These are phyloP conservation scores for Bungarus multicinctus DNA, from an alignment of 2,113 vertebrate genomes.

Conservation along the genomic window DNA sequence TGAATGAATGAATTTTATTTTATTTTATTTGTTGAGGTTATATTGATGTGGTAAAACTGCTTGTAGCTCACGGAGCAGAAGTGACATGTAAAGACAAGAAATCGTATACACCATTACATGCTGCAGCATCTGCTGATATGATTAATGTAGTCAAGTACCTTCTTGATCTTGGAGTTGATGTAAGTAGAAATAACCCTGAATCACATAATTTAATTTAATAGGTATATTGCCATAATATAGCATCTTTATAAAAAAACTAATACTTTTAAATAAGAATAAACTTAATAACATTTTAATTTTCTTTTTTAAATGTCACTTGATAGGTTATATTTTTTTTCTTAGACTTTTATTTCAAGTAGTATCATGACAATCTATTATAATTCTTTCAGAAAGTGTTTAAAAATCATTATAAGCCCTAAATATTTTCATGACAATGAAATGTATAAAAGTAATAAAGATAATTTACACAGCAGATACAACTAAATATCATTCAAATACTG, in stretches of 20 bases:
- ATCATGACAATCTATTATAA: background rate
- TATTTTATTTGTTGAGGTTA: slow-evolving; percentile 78
- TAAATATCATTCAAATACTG: background rate
- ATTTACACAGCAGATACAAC: background rate
- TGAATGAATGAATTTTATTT: background rate
- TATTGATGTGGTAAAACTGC: slow-evolving; percentile 94
- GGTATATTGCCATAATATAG: background rate
- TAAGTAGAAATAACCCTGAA: slow-evolving; percentile 66
- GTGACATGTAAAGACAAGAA: slow-evolving; percentile 98
- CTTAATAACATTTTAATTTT: background rate
- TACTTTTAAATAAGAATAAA: background rate
- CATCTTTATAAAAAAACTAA: background rate
- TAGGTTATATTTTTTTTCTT: background rate
- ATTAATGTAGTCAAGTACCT: slow-evolving; percentile 95
- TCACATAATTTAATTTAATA: background rate
- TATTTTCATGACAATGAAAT: background rate
- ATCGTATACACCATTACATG: slow-evolving; percentile 92
- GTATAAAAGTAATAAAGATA: background rate
- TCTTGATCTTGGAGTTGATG: slow-evolving; percentile 94
- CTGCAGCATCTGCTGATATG: slow-evolving; percentile 96
- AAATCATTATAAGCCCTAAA: background rate
- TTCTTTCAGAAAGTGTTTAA: background rate
- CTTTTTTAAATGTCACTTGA: background rate
- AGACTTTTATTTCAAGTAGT: background rate
- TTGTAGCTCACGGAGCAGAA: slow-evolving; percentile 92